Conservation (phyloP, 1,140 invertebrate species). For the Camponotus floridanus region DNA sequence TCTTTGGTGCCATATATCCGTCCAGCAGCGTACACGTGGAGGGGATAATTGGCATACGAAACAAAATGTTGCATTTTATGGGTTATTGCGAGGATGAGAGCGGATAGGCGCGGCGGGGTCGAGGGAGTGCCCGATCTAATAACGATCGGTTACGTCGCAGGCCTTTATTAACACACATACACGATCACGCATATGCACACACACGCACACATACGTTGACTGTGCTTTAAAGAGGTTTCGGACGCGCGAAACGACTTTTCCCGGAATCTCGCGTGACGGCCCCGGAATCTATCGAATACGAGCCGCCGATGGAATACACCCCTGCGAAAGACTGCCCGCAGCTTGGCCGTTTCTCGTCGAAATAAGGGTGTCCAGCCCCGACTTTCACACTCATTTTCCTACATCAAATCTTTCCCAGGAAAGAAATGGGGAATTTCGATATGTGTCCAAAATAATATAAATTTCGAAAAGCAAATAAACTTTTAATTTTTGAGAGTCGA, state of each 20-base stretch:
- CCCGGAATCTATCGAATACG: conserved; percentile 82
- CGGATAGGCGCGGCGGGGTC: conserved; percentile 69
- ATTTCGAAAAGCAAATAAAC: background rate
- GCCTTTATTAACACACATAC: conserved; percentile 84
- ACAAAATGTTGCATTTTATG: conserved; percentile 85
- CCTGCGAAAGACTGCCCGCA: conserved; percentile 10
- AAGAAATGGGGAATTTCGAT: background rate
- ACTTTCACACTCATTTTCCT: background rate
- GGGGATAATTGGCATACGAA: conserved; percentile 83
- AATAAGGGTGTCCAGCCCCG: background rate
- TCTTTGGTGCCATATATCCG: conserved; percentile 20
- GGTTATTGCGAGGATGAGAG: conserved; percentile 82
- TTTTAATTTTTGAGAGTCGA: background rate
- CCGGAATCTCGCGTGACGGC: conserved; percentile 85
- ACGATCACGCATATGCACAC: conserved; percentile 41
- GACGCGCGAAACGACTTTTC: conserved; percentile 85
- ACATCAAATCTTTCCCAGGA: background rate
- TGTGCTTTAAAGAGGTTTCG: conserved; percentile 74
- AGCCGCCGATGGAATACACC: conserved; percentile 55
- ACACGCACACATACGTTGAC: background rate
- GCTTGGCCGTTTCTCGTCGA: background rate
- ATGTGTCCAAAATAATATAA: no score
- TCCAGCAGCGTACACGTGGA: background rate
- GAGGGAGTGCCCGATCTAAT: conserved; percentile 85
- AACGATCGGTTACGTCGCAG: conserved; percentile 84